phyloP scores from a whole-genome alignment of 2,113 vertebrate species.

The Microcebus ravelobensis region DNA sequence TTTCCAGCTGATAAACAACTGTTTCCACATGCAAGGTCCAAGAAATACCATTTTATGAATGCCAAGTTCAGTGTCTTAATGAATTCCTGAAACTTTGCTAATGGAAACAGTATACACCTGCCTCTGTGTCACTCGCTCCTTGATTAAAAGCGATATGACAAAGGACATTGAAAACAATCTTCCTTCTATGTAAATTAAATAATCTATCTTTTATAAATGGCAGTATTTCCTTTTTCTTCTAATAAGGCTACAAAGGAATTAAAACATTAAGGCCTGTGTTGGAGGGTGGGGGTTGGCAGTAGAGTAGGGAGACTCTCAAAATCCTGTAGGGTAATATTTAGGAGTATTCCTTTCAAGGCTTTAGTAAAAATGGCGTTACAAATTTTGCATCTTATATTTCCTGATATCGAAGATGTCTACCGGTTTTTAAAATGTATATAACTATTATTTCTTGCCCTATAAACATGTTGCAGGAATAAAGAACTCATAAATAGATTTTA shows the following conservation, averaged over 20 bases:
- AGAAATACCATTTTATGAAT: background rate
- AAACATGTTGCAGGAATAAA: background rate
- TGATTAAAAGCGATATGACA: background rate
- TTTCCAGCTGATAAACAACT: conserved; percentile 34
- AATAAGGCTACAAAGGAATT: background rate
- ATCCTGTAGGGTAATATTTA: background rate
- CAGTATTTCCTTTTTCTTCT: background rate
- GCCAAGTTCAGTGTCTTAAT: conserved; percentile 47
- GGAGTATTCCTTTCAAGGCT: background rate
- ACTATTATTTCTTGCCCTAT: background rate
- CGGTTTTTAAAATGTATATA: background rate
- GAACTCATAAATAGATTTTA: conserved; percentile 30
- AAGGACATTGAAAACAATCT: background rate
- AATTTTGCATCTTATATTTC: background rate
- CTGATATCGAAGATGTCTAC: background rate
- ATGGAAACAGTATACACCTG: conserved; percentile 34
- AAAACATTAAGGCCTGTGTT: background rate
- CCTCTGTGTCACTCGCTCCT: background rate
- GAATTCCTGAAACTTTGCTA: conserved; percentile 31
- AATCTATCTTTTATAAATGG: background rate
- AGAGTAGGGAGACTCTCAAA: background rate
- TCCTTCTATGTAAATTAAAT: background rate
- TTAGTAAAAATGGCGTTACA: background rate
- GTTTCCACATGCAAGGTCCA: conserved; percentile 35
- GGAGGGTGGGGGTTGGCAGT: accelerated